phyloP scores from a whole-genome alignment of 2,888 invertebrate species.

The Hirtodrosophila cameraria region DNA sequence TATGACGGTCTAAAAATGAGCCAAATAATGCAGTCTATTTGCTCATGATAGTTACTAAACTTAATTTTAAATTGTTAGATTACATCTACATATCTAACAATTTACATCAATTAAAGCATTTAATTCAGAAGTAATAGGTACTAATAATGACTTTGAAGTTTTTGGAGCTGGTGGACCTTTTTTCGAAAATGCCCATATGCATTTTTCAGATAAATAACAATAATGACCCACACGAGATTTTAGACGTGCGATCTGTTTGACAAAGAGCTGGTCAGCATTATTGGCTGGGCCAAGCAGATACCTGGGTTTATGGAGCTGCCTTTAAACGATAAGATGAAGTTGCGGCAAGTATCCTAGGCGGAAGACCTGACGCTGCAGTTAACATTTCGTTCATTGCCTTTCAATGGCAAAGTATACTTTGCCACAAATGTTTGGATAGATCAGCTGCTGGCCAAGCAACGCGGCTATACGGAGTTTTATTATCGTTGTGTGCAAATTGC shows the following conservation, averaged over 20 bases:
- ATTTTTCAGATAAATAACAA: conserved; percentile 81
- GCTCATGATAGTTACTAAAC: too few species aligned
- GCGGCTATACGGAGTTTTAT: conserved; percentile 91
- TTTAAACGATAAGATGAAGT: conserved; percentile 97
- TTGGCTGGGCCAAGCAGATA: conserved; percentile 99
- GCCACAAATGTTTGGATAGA: conserved; percentile 94
- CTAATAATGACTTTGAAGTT: too few species aligned
- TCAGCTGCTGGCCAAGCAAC: conserved; percentile 93
- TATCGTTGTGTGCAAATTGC: conserved; percentile 89
- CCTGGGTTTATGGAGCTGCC: conserved; percentile 96
- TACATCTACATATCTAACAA: too few species aligned
- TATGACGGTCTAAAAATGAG: too few species aligned
- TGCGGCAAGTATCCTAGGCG: conserved; percentile 96
- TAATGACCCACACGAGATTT: conserved; percentile 87
- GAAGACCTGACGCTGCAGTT: conserved; percentile 96
- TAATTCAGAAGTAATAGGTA: too few species aligned
- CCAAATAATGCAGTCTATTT: too few species aligned
- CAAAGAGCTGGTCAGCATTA: conserved; percentile 95
- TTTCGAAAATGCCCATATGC: too few species aligned
- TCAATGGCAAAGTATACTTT: conserved; percentile 88
- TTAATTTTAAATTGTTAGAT: too few species aligned
- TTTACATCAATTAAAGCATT: too few species aligned
- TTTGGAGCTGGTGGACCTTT: too few species aligned
- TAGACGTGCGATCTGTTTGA: conserved; percentile 95
- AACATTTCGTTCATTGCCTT: conserved; percentile 94